A percentile compares a stretch with the other conserved stretches of the same genome.
Conservation (phyloP, 35 echinoderm and acorn worm genomes). For the Apostichopus californicus region DNA sequence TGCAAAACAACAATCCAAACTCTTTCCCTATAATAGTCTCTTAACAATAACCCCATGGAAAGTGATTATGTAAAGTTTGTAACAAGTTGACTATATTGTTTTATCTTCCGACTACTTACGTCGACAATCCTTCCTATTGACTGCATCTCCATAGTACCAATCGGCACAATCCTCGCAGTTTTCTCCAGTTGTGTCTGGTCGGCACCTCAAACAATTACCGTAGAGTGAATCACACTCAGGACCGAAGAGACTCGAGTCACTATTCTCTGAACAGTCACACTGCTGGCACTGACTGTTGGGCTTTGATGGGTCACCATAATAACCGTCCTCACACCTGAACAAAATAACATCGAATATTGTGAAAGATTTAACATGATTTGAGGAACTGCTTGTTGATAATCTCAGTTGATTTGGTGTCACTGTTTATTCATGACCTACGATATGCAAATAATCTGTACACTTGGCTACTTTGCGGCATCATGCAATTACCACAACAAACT, state of each 20-base stretch:
- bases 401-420: no score
- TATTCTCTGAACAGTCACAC: slow-evolving; percentile 92
- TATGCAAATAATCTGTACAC: no score
- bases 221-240: slow-evolving; percentile 67
- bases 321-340: slow-evolving; percentile 86
- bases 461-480: no score
- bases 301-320: slow-evolving; percentile 76
- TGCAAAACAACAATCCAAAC: no score
- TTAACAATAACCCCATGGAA: no score
- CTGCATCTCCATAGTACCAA: slow-evolving; percentile 88
- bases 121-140: slow-evolving; percentile 65
- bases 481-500: no score
- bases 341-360: no score
- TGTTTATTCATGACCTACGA: no score
- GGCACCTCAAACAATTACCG: slow-evolving; percentile 76
- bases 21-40: no score
- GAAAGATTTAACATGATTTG: no score
- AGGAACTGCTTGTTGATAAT: no score
- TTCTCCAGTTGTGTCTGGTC: slow-evolving; percentile 62
- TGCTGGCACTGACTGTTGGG: slow-evolving; percentile 59
- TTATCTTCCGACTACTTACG: slow-evolving; percentile 46
- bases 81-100: background rate
- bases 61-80: no score
- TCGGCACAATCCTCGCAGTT: slow-evolving; percentile 79
- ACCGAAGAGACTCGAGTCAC: slow-evolving; percentile 53